Conservation (phyloP, 1,140 invertebrate species). For the Ceratosolen fusciceps region DNA sequence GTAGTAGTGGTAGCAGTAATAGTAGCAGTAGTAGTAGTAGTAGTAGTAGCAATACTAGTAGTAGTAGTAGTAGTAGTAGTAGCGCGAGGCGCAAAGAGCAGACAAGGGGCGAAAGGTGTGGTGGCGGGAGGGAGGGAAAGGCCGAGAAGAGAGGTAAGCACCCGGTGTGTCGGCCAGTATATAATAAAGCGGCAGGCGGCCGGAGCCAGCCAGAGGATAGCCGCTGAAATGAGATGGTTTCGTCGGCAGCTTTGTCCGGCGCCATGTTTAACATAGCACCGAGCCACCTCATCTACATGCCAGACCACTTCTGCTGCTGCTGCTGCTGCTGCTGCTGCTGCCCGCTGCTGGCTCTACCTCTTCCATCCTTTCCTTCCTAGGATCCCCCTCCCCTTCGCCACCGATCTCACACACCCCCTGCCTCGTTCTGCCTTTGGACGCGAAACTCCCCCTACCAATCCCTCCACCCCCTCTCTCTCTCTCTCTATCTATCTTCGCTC, state of each 20-base stretch:
- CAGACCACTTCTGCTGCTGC: slow-evolving; percentile 56
- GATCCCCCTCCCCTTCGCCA: background rate
- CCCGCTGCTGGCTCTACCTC: slow-evolving; percentile 7
- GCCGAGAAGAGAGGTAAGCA: slow-evolving; percentile 21
- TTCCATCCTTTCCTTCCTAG: background rate
- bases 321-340: slow-evolving; percentile 53
- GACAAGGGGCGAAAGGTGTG: slow-evolving; percentile 44
- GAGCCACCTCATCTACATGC: slow-evolving; percentile 63
- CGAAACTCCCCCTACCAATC: slow-evolving; percentile 33
- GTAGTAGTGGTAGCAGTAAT: background rate
- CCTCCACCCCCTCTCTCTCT: no score
- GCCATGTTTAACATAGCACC: slow-evolving; percentile 70
- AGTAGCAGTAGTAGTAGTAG: background rate
- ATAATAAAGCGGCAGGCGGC: slow-evolving; percentile 64
- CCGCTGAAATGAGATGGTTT: slow-evolving; percentile 70
- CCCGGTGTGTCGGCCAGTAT: slow-evolving; percentile 54
- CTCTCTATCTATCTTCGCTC: no score
- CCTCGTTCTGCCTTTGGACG: slow-evolving; percentile 33
- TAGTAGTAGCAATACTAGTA: background rate
- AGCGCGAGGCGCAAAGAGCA: slow-evolving; percentile 26
- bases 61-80: background rate
- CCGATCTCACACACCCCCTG: background rate
- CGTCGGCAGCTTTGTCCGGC: slow-evolving; percentile 70
- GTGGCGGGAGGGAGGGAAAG: slow-evolving; percentile 33
- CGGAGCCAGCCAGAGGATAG: slow-evolving; percentile 60